Evolutionary conservation across 2,888 invertebrate species (phyloP), one percentile per base, ranked within the genome.

Genomic region (Sycophila texana): DNA sequence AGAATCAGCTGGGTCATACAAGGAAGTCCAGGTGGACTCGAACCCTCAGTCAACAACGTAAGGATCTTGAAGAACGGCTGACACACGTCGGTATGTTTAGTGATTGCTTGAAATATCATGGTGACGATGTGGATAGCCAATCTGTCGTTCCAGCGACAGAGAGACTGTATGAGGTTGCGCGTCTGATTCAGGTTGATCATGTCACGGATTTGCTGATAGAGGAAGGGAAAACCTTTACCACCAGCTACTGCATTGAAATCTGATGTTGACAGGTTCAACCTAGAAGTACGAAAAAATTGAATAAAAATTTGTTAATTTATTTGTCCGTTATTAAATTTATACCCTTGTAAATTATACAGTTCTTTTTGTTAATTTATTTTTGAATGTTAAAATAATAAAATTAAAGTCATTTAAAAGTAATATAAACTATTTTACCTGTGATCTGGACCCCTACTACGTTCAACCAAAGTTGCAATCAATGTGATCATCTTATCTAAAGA

Each of bases 401-500:
- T 13, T 16, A 16, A 53, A 53, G 4, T n/a, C 10, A 14, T 13
- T 53, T 53, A 14, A 53, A n/a, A 53, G 16, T 5, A 53, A n/a
- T 53, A n/a, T 53, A 14, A 53, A 53, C 0, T 16, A 79, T 26
- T 74, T 72, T 80, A 87, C 82, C 90, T 89, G 82, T 93, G 95
- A 87, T 94, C 94, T 7, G 95, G 92, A 83, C 96, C 96, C 2
- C 98, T 92, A 57, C 97, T 97, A 83, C 96, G 94, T 90, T 98
- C 98, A 55, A 97, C 97, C 18, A 98, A 92, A 2, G 95, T 94
- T 0, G 97, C 96, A 49, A 98, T 96, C 14, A 98, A 91, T 14
- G 97, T 96, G 83, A 98, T 96, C 98, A 98, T 98, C 91, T 98
- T 98, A 91, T 98, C 98, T 16, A 98, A 91, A 0, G 98, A 97